These are phyloP conservation scores for Drosophila falleni DNA, from an alignment of 2,888 invertebrate genomes.

Conservation along the genomic window DNA sequence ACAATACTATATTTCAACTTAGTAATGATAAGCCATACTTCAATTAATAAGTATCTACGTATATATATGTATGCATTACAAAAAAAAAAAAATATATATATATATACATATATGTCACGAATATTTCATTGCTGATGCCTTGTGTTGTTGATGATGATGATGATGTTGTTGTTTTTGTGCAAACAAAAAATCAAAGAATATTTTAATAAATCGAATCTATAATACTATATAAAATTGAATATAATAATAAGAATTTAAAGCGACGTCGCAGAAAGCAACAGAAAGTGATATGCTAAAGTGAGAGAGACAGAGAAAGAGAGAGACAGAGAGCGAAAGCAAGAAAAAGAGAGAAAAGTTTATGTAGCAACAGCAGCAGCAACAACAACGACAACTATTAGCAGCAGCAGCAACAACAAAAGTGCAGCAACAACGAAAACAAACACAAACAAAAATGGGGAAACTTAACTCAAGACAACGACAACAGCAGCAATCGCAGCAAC, in stretches of 20 bases:
- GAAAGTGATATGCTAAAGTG: conserved; percentile 8
- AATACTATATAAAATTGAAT: conserved; percentile 9
- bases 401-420: conserved; percentile 63
- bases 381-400: conserved; percentile 53
- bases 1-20: conserved; percentile 21
- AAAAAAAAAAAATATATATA: conserved; percentile 14
- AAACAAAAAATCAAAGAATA: conserved; percentile 39
- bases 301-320: conserved; percentile 10
- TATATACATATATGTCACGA: conserved; percentile 15
- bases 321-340: conserved; percentile 12
- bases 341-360: conserved; percentile 25
- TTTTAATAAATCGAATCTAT: background rate
- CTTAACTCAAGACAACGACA: conserved; percentile 12
- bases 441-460: conserved; percentile 10
- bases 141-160: conserved; percentile 78
- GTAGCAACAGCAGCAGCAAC: conserved; percentile 41
- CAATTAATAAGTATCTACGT: conserved; percentile 12
- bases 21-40: conserved; percentile 6
- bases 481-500: conserved; percentile 21
- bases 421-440: conserved; percentile 50
- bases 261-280: conserved; percentile 33
- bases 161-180: conserved; percentile 79
- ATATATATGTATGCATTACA: conserved; percentile 8
- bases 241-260: conserved; percentile 21
- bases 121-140: conserved; percentile 75